Percentiles rank a stretch among this genome's conserved stretches.
Conservation (phyloP, 2,113 vertebrate genomes). For the Tenrec ecaudatus region DNA sequence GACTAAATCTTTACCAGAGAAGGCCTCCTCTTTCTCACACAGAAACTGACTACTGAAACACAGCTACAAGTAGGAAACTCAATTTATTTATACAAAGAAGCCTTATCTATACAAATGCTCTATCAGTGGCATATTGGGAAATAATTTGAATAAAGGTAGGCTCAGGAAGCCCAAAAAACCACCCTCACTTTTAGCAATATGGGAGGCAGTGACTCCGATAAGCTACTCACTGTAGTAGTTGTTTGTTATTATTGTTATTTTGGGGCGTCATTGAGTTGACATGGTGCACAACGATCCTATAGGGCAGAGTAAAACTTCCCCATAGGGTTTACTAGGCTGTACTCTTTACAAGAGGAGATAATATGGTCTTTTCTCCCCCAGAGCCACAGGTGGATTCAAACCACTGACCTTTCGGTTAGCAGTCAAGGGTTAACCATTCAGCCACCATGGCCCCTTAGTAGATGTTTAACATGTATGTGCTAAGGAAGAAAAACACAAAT, state of each 20-base stretch:
- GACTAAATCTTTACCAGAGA: no score
- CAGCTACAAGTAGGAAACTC: background rate
- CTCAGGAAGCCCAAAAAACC: background rate
- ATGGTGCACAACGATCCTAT: background rate
- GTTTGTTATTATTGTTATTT: background rate
- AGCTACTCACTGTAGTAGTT: background rate
- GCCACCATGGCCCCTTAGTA: background rate
- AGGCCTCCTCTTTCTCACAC: no score
- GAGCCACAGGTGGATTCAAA: background rate
- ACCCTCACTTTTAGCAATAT: background rate
- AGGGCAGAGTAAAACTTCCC: background rate
- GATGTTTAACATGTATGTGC: background rate
- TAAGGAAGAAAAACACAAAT: slow-evolving; percentile 26
- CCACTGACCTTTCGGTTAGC: background rate
- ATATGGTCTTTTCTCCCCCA: background rate
- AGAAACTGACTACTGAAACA: background rate
- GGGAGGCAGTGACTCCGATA: background rate
- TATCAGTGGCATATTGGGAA: background rate
- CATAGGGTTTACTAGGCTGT: background rate
- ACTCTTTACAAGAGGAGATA: background rate
- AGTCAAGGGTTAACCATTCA: background rate
- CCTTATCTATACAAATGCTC: background rate
- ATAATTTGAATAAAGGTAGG: background rate
- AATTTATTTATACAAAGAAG: background rate
- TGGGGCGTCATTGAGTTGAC: background rate